phyloP scores from a whole-genome alignment of 1,140 invertebrate species.

The Limonius californicus region DNA sequence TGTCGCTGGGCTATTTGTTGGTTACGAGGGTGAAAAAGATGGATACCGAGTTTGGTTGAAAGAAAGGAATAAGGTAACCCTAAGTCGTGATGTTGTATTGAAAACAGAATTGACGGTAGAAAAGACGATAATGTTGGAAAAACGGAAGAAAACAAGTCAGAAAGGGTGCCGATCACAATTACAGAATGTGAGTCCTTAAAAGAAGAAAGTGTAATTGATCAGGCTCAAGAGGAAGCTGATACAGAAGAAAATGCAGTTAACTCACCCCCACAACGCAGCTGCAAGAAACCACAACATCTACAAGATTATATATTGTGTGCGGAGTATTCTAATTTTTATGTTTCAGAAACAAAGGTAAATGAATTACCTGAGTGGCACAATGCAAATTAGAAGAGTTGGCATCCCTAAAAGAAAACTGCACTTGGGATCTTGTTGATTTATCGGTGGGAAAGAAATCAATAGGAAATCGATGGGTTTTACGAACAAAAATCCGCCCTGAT shows the following conservation, averaged over 20 bases:
- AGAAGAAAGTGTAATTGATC: no score
- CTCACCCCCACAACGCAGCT: neutral
- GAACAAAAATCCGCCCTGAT: slow-evolving; percentile 28
- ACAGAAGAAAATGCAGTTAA: no score
- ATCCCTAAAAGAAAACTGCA: slow-evolving; percentile 16
- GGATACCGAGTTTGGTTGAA: slow-evolving; percentile 35
- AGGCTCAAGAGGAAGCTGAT: no score
- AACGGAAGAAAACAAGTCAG: no score
- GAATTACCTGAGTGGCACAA: neutral
- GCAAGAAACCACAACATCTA: slow-evolving; percentile 1
- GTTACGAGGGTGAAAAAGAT: slow-evolving; percentile 34
- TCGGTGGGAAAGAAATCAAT: slow-evolving; percentile 2
- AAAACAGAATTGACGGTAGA: neutral
- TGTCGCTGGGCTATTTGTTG: slow-evolving; percentile 29
- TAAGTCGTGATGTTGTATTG: slow-evolving; percentile 37
- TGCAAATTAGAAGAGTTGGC: slow-evolving; percentile 14
- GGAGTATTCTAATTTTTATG: slow-evolving; percentile 37
- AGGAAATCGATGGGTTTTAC: slow-evolving; percentile 21
- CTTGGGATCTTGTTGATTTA: slow-evolving; percentile 16
- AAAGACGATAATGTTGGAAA: neutral
- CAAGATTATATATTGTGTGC: slow-evolving; percentile 24
- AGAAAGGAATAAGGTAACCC: slow-evolving; percentile 22
- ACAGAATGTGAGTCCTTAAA: no score
- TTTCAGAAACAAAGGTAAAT: neutral
- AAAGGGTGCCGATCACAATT: no score